Evolutionary conservation across 2,888 invertebrate species (phyloP), one percentile per base, ranked within the genome.

Genomic region (Volucella bombylans): DNA sequence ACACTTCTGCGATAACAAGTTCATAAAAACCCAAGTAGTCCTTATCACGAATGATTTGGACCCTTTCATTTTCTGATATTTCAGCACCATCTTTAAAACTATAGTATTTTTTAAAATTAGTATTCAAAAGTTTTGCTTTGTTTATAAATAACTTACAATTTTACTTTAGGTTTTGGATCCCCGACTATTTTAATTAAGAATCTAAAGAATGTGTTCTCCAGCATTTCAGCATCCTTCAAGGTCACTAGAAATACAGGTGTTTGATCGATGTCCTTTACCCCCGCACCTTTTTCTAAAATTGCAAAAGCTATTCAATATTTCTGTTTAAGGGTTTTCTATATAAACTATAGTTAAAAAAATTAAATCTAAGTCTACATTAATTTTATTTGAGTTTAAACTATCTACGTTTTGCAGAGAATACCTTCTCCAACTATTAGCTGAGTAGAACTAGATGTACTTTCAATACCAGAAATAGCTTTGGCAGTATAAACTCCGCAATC

Each of bases 401-500:
- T 57, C 2, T n/a, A 15, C 14, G 1, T n/a, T 15, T 1, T 57
- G 31, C 23, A 41, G 31, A 11, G 39, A 9, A 55, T 18, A 97
- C 97, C 93, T 93, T 96, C 94, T 89, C 96, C 95, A 87, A 98
- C 97, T 87, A 96, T 94, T 88, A 98, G 94, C 92, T 97, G 96
- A 81, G 97, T 97, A 50, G 97, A 97, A 91, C 97, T 96, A 81
- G 96, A 95, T 55, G 96, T 93, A 88, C 95, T 96, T 82, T 97
- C 97, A 77, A 95, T 94, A 38, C 93, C 93, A 89, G 97, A 97
- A 78, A 95, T 95, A 18, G 98, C 98, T 86, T 96, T 94, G 57
- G 97, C 97, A 0, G 97, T 97, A 91, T 99, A 99, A 54, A 97
- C 94, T 62, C 97, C 98, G n/a, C 95, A 94, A 91, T 98, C 98